A percentile compares a stretch with the other conserved stretches of the same genome.
phyloP scores from a whole-genome alignment of 2,113 vertebrate species.

The Tachuris rubrigastra region DNA sequence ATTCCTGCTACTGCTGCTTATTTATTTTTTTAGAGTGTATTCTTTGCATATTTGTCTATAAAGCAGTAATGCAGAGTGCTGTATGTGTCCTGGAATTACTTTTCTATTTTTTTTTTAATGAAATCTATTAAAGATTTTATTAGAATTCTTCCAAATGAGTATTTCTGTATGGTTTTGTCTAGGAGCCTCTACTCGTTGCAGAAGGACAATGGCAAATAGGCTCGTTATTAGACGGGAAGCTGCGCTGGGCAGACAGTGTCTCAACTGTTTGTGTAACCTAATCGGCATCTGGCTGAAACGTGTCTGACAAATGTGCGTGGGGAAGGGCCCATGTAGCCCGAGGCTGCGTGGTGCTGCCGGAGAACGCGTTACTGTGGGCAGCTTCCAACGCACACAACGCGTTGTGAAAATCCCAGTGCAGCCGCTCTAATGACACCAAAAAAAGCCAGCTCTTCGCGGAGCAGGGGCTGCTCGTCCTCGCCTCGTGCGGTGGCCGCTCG shows the following conservation, averaged over 20 bases:
- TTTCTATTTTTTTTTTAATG: too few relatives aligned
- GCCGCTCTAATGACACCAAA: rapidly evolving
- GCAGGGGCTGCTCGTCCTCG: rapidly evolving
- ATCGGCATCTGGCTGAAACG: not conserved
- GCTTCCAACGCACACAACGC: rapidly evolving
- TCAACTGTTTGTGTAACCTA: not conserved
- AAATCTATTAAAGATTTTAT: not conserved
- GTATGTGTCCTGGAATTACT: not conserved
- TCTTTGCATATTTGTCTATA: rapidly evolving
- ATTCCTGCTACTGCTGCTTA: not conserved
- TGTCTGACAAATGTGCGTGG: rapidly evolving
- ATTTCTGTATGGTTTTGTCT: not conserved
- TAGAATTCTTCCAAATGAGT: not conserved
- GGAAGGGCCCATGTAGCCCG: not conserved
- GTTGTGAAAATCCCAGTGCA: rapidly evolving
- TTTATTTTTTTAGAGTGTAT: not conserved
- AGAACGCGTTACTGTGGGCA: not conserved
- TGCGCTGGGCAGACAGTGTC: not conserved
- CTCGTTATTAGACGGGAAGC: rapidly evolving
- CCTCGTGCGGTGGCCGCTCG: rapidly evolving
- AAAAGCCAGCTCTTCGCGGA: rapidly evolving
- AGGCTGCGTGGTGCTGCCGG: not conserved
- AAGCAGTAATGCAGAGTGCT: not conserved
- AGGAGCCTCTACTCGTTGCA: rapidly evolving
- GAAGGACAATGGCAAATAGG: not conserved